Conservation (phyloP, 2,113 vertebrate genomes). For the Ptychochromis oligacanthus region DNA sequence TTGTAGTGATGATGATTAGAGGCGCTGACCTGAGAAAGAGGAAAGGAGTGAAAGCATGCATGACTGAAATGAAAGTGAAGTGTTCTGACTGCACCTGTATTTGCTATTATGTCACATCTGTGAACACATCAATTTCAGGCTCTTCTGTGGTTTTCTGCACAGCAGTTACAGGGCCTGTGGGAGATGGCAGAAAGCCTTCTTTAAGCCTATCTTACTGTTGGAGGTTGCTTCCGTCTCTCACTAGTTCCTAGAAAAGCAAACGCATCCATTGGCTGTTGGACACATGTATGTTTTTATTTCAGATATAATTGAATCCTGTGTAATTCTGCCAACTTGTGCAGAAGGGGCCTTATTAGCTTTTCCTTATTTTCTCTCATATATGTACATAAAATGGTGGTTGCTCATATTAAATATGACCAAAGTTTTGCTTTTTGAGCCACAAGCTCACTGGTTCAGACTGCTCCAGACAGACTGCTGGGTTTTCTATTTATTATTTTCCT, state of each 20-base stretch:
- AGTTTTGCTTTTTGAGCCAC: neutral
- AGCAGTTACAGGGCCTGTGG: slow-evolving; percentile 5
- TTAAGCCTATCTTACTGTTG: neutral
- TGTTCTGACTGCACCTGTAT: slow-evolving; percentile 36
- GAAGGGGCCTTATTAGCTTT: too few species aligned
- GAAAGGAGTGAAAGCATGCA: slow-evolving; percentile 14
- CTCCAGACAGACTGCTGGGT: neutral
- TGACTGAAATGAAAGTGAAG: slow-evolving; percentile 31
- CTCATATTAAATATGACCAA: rapidly evolving
- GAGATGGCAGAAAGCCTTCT: slow-evolving; percentile 10
- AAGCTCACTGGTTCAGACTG: neutral
- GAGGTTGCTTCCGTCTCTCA: neutral
- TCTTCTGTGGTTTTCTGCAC: slow-evolving; percentile 7
- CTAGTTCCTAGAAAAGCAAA: neutral
- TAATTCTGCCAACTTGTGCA: neutral
- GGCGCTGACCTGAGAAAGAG: slow-evolving; percentile 28
- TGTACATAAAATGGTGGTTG: neutral
- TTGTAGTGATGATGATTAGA: slow-evolving; percentile 35
- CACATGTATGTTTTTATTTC: neutral
- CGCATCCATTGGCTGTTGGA: neutral
- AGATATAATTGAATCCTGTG: neutral
- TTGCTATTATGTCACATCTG: slow-evolving; percentile 32
- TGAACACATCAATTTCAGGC: slow-evolving; percentile 24
- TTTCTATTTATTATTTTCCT: neutral
- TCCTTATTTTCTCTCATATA: too few species aligned